Evolutionary conservation across 1,140 invertebrate genomes (phyloP).

Genomic region (Papilio machaon): DNA sequence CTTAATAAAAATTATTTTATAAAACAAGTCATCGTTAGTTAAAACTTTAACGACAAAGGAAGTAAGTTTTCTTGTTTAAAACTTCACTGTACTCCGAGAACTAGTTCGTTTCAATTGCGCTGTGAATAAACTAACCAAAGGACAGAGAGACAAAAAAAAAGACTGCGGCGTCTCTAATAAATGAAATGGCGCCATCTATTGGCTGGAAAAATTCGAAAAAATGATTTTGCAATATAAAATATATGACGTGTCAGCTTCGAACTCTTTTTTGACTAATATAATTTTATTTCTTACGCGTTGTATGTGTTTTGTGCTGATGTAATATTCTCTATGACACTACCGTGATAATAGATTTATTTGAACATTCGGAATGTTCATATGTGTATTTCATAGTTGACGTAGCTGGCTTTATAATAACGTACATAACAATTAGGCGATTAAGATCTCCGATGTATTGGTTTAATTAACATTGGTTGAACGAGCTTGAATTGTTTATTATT

Average conservation of each 20-base stretch:
- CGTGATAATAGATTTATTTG: background rate
- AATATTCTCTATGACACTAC: background rate
- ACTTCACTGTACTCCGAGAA: background rate
- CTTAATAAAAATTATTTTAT: background rate
- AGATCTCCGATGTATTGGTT: background rate
- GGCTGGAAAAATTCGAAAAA: background rate
- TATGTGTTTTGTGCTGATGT: too few relatives aligned
- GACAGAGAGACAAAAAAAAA: too few relatives aligned
- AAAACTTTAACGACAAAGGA: background rate
- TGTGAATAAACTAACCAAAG: background rate
- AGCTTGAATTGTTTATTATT: background rate
- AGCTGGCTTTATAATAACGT: background rate
- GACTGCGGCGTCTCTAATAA: background rate
- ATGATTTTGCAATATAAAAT: too few relatives aligned
- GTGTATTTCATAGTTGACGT: background rate
- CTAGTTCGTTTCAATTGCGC: background rate
- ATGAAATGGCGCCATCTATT: background rate
- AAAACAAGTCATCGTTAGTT: background rate
- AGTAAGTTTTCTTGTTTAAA: conserved; percentile 4
- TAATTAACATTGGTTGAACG: background rate
- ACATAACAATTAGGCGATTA: background rate
- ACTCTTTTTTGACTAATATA: too few relatives aligned
- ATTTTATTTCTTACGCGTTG: too few relatives aligned
- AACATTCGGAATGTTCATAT: background rate
- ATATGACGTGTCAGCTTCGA: too few relatives aligned